Evolutionary conservation across 2,888 invertebrate species (phyloP).

Genomic region (Iphiclides podalirius): DNA sequence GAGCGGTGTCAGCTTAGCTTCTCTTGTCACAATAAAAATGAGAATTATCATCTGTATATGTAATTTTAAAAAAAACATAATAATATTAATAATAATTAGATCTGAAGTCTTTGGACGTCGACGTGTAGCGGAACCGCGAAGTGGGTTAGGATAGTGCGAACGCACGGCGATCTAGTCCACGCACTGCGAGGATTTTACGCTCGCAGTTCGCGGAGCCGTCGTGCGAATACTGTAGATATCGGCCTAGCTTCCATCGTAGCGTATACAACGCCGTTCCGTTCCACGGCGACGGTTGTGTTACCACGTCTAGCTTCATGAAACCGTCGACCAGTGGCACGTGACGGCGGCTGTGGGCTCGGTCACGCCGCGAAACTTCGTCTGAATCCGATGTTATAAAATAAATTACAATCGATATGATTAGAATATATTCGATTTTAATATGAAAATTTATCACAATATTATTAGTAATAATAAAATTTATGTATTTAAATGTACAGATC

Average conservation of each 20-base stretch:
- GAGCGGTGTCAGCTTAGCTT: constrained; percentile 27
- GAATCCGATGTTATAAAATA: background rate
- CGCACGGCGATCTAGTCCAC: background rate
- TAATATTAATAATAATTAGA: constrained; percentile 13
- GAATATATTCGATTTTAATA: background rate
- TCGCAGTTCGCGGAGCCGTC: too few species aligned
- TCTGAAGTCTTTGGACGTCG: constrained; percentile 10
- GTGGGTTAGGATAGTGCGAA: too few species aligned
- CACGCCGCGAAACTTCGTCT: background rate
- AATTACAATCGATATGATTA: background rate
- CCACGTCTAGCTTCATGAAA: background rate
- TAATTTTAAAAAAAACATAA: constrained; percentile 15
- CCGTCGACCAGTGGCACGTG: constrained; percentile 4
- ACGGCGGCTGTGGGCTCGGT: background rate
- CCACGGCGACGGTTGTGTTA: background rate
- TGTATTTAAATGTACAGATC: background rate
- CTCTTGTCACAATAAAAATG: constrained; percentile 27
- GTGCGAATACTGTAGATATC: constrained; percentile 27
- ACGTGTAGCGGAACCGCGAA: constrained; percentile 3
- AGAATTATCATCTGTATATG: constrained; percentile 7
- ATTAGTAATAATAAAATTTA: background rate
- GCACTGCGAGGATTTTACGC: too few species aligned
- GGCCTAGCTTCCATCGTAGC: constrained; percentile 41
- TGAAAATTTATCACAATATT: background rate
- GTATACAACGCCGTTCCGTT: background rate